Conservation (phyloP, 2,888 invertebrate species). For the Cantharis rustica region DNA sequence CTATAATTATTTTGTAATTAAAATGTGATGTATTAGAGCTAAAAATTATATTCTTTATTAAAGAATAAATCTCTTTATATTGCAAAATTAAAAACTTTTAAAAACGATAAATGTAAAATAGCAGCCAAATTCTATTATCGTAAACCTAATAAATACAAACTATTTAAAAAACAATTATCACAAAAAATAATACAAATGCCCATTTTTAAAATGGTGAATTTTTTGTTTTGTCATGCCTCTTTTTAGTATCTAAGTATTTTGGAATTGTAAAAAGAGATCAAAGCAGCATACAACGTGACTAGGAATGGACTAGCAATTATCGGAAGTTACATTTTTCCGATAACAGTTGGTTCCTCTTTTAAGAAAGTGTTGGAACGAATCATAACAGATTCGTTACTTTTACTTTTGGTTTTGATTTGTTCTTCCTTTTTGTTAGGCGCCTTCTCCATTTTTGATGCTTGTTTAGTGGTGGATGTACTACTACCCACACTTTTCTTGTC, state of each 20-base stretch:
- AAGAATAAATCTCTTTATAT: background rate
- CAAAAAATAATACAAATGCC: slow-evolving; percentile 1
- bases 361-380: slow-evolving; percentile 74
- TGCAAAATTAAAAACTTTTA: background rate
- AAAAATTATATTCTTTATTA: background rate
- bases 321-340: slow-evolving; percentile 53
- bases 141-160: background rate
- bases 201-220: background rate
- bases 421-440: slow-evolving; percentile 2
- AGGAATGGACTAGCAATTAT: slow-evolving; percentile 25
- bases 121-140: background rate
- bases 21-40: background rate
- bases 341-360: slow-evolving; percentile 74
- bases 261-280: background rate
- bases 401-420: slow-evolving; percentile 21
- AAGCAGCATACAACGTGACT: slow-evolving; percentile 21
- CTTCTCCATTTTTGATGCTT: background rate
- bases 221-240: background rate
- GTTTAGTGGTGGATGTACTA: background rate
- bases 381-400: slow-evolving; percentile 46
- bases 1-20: background rate
- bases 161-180: background rate
- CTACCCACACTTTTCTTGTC: background rate
- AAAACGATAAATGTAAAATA: background rate
- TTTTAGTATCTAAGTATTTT: background rate